Evolutionary conservation across 2,797 vertebrate genomes (phyloP), one percentile per base, ranked within the genome.

Genomic region (Ammospiza maritima): DNA sequence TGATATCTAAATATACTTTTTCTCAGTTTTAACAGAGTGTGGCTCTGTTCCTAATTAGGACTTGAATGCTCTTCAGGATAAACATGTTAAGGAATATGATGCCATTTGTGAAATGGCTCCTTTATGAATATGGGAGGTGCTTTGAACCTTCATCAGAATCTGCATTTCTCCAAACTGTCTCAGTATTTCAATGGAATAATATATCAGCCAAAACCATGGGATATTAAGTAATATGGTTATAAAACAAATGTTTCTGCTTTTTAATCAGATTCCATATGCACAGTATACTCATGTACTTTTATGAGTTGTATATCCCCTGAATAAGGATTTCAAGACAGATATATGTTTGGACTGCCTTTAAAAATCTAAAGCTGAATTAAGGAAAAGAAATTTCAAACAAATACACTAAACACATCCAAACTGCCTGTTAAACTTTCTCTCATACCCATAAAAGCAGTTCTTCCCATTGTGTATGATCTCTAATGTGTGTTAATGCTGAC

Each of bases 1-100:
- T 95, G 66, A 70, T 83, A 75, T 57, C 89, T 95, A 92, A 96
- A 94, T 92, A 93, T 89, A 94, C 42, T 84, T 93, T 85, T 94
- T 78, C 79, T 76, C 87, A 86, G 79, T 84, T 92, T 81, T 95
- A 78, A 61, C 82, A 65, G 30, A 89, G 2, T 76, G 60, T 89
- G 62, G 56, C 60, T 91, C 40, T 91, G 48, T 91, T 95, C 60
- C 48, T 79, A 67, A 82, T 12, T 61, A 76, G n/a, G 29, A 56
- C 58, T 84, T 84, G 40, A 88, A 57, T 84, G 29, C 73, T 88
- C 66, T 73, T 94, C 51, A 81, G 76, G 42, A 86, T 88, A 95
- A 96, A 94, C 81, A 76, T 40, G 45, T 54, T 81, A 53, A 79
- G 34, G 56, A 91, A 53, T 86, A 42, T 57, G 80, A 86, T 76